Conservation (phyloP, 2,888 invertebrate genomes). For the Meliscaeva auricollis region DNA sequence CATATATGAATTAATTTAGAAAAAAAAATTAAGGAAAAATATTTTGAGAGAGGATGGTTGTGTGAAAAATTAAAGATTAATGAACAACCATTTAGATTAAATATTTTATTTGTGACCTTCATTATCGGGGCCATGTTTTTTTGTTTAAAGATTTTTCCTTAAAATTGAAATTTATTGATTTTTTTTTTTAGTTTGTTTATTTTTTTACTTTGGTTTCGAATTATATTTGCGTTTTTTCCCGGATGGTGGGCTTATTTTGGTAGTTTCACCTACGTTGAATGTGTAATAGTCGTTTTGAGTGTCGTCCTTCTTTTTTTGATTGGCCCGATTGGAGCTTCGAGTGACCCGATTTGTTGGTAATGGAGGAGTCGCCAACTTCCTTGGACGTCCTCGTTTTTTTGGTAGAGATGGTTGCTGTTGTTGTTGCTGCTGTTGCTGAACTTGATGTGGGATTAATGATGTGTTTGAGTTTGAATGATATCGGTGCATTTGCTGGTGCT, state of each 20-base stretch:
- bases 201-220: slow-evolving; percentile 35
- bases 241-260: slow-evolving; percentile 33
- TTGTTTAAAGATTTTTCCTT: slow-evolving; percentile 7
- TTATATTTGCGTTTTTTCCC: slow-evolving; percentile 54
- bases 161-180: slow-evolving; percentile 20
- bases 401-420: slow-evolving; percentile 5
- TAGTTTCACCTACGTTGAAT: slow-evolving; percentile 53
- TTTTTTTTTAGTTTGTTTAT: background rate
- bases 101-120: background rate
- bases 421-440: background rate
- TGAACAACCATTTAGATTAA: background rate
- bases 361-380: slow-evolving; percentile 4
- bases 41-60: background rate
- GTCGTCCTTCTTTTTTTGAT: slow-evolving; percentile 48
- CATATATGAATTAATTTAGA: background rate
- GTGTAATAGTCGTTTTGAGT: slow-evolving; percentile 17
- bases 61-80: background rate
- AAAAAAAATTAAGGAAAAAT: slow-evolving; percentile 8
- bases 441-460: background rate
- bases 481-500: background rate
- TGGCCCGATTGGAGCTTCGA: slow-evolving; percentile 56
- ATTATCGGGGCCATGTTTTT: background rate
- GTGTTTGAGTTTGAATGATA: slow-evolving; percentile 5
- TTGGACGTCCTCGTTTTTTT: slow-evolving; percentile 56
- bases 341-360: slow-evolving; percentile 62